These are phyloP conservation scores for Prionailurus viverrinus DNA, from an alignment of 2,113 vertebrate genomes.

Conservation along the genomic window DNA sequence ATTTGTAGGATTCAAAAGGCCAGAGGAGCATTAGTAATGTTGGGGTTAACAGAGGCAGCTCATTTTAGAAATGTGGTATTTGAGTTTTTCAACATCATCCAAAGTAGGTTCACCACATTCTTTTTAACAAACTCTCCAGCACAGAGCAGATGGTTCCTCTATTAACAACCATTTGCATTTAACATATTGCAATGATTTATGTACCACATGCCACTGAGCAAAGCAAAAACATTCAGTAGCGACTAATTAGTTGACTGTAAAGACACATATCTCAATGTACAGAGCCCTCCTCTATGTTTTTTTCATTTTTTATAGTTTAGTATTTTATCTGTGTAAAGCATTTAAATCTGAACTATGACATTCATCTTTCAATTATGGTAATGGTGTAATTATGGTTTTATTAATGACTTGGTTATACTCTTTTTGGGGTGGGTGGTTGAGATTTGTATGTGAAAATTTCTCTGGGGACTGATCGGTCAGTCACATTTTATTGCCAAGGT, in stretches of 20 bases:
- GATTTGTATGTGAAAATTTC: constrained; percentile 47
- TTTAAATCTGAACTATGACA: constrained; percentile 69
- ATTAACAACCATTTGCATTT: constrained; percentile 90
- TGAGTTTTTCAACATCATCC: constrained; percentile 84
- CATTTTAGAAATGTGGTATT: constrained; percentile 88
- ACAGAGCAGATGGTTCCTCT: constrained; percentile 88
- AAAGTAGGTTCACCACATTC: constrained; percentile 83
- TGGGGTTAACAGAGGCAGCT: constrained; percentile 85
- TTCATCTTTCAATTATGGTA: constrained; percentile 21
- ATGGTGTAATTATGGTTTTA: constrained; percentile 54
- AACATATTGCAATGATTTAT: constrained; percentile 90
- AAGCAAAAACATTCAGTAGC: constrained; percentile 85
- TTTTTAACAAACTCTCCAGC: constrained; percentile 85
- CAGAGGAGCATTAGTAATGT: constrained; percentile 77
- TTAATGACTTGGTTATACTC: not conserved
- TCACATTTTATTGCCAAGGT: constrained; percentile 47
- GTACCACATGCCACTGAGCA: constrained; percentile 86
- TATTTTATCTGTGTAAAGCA: constrained; percentile 68
- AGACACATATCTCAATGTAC: constrained; percentile 80
- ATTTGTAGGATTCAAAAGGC: constrained; percentile 81
- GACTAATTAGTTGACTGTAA: constrained; percentile 87
- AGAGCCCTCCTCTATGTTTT: constrained; percentile 74
- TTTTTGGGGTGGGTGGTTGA: not conserved
- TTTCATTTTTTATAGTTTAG: constrained; percentile 73
- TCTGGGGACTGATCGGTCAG: not conserved